A percentile compares a stretch with the other conserved stretches of the same genome.
These are phyloP conservation scores for Lepus americanus DNA, from an alignment of 2,113 vertebrate genomes.

Conservation along the genomic window DNA sequence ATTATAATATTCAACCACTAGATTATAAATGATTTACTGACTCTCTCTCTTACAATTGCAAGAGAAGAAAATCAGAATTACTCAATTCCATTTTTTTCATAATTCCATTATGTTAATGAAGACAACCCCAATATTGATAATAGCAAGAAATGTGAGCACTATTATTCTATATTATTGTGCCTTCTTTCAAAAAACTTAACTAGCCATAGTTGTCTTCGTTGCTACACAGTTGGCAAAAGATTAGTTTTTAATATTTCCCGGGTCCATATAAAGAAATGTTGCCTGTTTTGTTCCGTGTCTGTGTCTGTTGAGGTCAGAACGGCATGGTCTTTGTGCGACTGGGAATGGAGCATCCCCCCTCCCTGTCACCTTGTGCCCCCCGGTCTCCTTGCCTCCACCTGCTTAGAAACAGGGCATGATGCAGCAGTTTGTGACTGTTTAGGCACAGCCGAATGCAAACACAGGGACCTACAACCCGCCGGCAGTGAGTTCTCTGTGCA, in stretches of 20 bases:
- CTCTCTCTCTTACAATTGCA: not conserved
- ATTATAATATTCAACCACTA: not conserved
- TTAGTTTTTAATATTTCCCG: constrained; percentile 18
- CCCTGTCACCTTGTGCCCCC: too few relatives aligned
- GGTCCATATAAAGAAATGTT: not conserved
- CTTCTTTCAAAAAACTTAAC: not conserved
- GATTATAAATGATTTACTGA: not conserved
- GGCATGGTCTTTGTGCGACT: not conserved
- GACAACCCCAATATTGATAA: not conserved
- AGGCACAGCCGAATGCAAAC: not conserved
- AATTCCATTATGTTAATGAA: not conserved
- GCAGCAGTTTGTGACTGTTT: not conserved
- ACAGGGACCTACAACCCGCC: not conserved
- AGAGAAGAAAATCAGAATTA: not conserved
- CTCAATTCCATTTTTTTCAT: not conserved
- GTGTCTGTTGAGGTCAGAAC: not conserved
- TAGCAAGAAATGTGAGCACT: not conserved
- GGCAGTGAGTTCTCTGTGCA: not conserved
- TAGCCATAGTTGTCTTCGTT: not conserved
- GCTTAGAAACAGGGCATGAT: not conserved
- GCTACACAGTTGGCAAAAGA: not conserved
- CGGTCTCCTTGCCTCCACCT: too few relatives aligned
- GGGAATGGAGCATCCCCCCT: not conserved
- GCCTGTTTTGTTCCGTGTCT: not conserved
- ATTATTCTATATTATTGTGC: not conserved